These are phyloP conservation scores for Lasioglossum figueresi DNA, from an alignment of 2,888 invertebrate genomes.

Conservation along the genomic window DNA sequence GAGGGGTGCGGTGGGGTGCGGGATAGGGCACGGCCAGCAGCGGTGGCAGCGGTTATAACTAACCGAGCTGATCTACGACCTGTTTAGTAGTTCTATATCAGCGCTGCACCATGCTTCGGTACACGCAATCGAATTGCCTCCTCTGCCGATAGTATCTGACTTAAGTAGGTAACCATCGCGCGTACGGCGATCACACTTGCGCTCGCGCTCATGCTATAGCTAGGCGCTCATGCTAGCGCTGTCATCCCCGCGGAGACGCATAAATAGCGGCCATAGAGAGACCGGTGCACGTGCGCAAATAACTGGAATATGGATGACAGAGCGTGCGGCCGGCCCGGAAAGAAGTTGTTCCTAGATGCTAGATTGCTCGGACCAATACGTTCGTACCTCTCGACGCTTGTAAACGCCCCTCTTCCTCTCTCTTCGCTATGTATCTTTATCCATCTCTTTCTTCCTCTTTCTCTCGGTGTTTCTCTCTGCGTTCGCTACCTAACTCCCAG, in stretches of 20 bases:
- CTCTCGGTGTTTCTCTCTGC: not conserved
- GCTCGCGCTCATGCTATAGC: not conserved
- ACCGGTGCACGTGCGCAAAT: slow-evolving; percentile 60
- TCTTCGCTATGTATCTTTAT: not conserved
- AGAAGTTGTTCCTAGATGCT: slow-evolving; percentile 60
- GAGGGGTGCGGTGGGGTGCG: slow-evolving; percentile 51
- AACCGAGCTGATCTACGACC: slow-evolving; percentile 83
- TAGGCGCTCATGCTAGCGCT: not conserved
- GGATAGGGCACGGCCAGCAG: slow-evolving; percentile 53
- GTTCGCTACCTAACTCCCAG: slow-evolving; percentile 5
- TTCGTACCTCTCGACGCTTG: slow-evolving; percentile 34
- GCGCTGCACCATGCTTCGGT: slow-evolving; percentile 74
- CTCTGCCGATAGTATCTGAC: slow-evolving; percentile 73
- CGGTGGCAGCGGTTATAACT: slow-evolving; percentile 78
- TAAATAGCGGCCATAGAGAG: slow-evolving; percentile 22
- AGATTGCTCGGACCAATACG: slow-evolving; percentile 52
- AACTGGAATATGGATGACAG: slow-evolving; percentile 54
- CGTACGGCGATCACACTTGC: slow-evolving; percentile 53
- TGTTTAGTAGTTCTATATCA: slow-evolving; percentile 84
- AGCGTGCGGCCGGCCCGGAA: slow-evolving; percentile 34
- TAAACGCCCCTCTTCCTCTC: slow-evolving; percentile 31
- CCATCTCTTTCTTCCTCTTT: not conserved
- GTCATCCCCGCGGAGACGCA: slow-evolving; percentile 23
- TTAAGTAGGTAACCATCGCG: slow-evolving; percentile 72
- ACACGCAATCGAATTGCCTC: slow-evolving; percentile 75